These are phyloP conservation scores for Anastatus disparis DNA, from an alignment of 1,140 invertebrate species.

Conservation along the genomic window DNA sequence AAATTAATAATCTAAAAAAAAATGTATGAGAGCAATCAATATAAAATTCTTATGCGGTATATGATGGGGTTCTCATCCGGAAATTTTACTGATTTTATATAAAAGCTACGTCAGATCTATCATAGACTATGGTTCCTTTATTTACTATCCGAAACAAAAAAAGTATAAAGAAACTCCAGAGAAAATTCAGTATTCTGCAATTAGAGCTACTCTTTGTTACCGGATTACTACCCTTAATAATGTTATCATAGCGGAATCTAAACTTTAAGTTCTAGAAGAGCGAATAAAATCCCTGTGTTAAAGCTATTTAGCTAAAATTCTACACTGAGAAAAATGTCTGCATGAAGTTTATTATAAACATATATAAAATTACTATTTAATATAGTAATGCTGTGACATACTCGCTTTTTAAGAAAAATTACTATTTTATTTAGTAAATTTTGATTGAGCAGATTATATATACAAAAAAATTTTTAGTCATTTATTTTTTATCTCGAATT, in stretches of 20 bases:
- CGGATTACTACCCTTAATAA: conserved; percentile 23
- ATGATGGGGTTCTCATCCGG: conserved; percentile 2
- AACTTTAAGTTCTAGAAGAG: conserved; percentile 1
- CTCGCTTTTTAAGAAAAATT: too few relatives aligned
- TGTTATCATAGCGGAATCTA: conserved; percentile 26
- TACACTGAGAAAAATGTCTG: too few relatives aligned
- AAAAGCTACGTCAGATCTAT: conserved; percentile 9
- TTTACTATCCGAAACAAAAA: background rate
- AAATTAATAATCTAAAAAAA: background rate
- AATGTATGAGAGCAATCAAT: conserved; percentile 3
- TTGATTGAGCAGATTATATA: too few relatives aligned
- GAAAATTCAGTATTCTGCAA: conserved; percentile 20
- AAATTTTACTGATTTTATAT: conserved; percentile 3
- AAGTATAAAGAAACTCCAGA: conserved; percentile 3
- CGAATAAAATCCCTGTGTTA: conserved; percentile 15
- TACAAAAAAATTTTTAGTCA: too few relatives aligned
- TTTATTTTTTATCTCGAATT: too few relatives aligned
- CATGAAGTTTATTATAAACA: too few relatives aligned
- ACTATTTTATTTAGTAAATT: too few relatives aligned
- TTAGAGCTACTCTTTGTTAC: conserved; percentile 16
- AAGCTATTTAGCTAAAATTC: background rate
- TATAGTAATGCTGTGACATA: too few relatives aligned
- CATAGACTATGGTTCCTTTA: conserved; percentile 9
- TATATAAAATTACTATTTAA: too few relatives aligned
- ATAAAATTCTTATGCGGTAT: conserved; percentile 20